Conservation (phyloP, 2,797 vertebrate genomes). For the Pelodytes ibericus region DNA sequence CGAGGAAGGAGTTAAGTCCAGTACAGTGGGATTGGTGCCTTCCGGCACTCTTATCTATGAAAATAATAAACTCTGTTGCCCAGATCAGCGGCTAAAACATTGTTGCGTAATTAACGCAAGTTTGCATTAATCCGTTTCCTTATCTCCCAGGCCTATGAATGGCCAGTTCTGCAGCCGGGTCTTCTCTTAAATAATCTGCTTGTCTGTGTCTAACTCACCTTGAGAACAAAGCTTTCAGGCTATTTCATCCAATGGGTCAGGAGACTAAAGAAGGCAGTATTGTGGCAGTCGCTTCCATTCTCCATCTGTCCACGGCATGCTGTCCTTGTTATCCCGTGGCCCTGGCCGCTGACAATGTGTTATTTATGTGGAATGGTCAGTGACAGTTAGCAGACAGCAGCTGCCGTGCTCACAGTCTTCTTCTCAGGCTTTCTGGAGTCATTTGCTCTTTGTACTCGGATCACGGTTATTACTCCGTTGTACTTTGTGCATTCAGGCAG, state of each 20-base stretch:
- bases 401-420: slow-evolving; percentile 2
- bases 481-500: too few species aligned
- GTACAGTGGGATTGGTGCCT: too few species aligned
- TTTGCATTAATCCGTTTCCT: too few species aligned
- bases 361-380: slow-evolving; percentile 45
- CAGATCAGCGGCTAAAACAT: too few species aligned
- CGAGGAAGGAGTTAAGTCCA: too few species aligned
- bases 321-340: slow-evolving; percentile 47
- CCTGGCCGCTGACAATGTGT: slow-evolving; percentile 48
- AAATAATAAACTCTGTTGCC: too few species aligned
- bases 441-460: not conserved
- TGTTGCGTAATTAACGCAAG: too few species aligned
- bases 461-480: too few species aligned
- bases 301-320: slow-evolving; percentile 44
- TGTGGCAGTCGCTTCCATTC: not conserved
- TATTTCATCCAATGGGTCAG: slow-evolving; percentile 15
- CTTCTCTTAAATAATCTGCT: not conserved
- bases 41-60: too few species aligned
- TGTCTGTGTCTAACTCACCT: not conserved
- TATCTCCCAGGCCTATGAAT: not conserved
- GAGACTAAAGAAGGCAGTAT: not conserved
- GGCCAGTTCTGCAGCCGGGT: not conserved
- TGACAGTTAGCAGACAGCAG: slow-evolving; percentile 12
- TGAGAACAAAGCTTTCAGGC: not conserved
- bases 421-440: not conserved